Percentiles rank a stretch among this genome's conserved stretches.
Conservation (phyloP, 2,113 vertebrate genomes). For the Stomatorhinus ivindoensis region DNA sequence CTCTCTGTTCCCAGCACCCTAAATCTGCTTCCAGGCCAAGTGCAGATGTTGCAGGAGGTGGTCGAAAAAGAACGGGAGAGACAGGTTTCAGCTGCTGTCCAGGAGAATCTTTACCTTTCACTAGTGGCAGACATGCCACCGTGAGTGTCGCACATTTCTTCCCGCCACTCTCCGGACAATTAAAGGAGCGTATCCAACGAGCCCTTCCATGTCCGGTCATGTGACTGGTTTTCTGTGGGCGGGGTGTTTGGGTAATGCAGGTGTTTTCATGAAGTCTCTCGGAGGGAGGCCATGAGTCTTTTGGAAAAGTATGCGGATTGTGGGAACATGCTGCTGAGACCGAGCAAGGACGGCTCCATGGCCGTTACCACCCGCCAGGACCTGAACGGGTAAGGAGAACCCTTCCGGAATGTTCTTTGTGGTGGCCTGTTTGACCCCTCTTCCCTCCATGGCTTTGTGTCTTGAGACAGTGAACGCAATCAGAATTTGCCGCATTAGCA, state of each 20-base stretch:
- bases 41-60: slow-evolving; percentile 57
- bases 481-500: neutral
- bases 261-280: slow-evolving; percentile 61
- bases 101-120: neutral
- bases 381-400: slow-evolving; percentile 48
- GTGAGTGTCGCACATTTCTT: slow-evolving; percentile 42
- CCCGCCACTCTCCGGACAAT: too few species aligned
- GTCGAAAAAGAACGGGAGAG: slow-evolving; percentile 59
- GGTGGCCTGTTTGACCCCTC: neutral
- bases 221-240: neutral
- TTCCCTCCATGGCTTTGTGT: neutral
- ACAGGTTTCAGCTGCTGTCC: neutral
- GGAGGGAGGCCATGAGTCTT: slow-evolving; percentile 61
- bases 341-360: slow-evolving; percentile 44
- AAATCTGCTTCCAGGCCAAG: slow-evolving; percentile 73
- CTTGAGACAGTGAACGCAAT: neutral
- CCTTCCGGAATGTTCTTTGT: neutral
- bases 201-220: neutral
- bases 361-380: slow-evolving; percentile 65
- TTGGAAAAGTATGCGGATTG: slow-evolving; percentile 53
- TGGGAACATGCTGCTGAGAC: slow-evolving; percentile 71
- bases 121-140: slow-evolving; percentile 43
- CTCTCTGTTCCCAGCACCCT: slow-evolving; percentile 57
- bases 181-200: neutral
- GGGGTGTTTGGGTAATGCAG: slow-evolving; percentile 34